Evolutionary conservation across 1,140 invertebrate genomes (phyloP).

Genomic region (Thaumatotibia leucotreta): DNA sequence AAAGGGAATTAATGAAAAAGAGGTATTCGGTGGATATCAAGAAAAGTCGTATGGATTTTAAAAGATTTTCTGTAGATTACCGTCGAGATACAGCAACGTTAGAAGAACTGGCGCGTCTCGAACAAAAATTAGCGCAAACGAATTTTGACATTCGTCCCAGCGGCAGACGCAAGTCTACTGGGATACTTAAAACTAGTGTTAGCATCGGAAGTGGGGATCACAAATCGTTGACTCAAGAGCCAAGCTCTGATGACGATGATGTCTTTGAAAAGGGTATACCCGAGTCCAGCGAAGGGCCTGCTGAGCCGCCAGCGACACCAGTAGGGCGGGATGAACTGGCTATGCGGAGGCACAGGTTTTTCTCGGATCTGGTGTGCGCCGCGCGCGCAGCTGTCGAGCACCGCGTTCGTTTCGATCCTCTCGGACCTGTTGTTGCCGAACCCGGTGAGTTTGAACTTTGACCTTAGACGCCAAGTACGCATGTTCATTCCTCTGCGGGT

Average conservation of each 20-base stretch:
- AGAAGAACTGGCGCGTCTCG: conserved; percentile 56
- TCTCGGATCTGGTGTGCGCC: conserved; percentile 84
- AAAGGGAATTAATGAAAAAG: conserved; percentile 53
- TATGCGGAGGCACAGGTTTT: conserved; percentile 84
- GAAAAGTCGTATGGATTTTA: conserved; percentile 55
- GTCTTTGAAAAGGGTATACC: conserved; percentile 51
- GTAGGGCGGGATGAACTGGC: conserved; percentile 86
- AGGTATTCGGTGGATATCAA: conserved; percentile 65
- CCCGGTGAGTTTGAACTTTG: conserved; percentile 52
- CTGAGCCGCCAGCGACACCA: conserved; percentile 84
- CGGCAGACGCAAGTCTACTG: conserved; percentile 65
- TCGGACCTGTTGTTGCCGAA: conserved; percentile 81
- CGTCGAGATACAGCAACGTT: conserved; percentile 55
- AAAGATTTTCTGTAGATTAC: conserved; percentile 62
- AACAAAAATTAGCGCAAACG: conserved; percentile 59
- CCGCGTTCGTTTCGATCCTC: conserved; percentile 84
- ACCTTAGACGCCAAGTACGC: not conserved
- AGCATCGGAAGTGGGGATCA: conserved; percentile 45
- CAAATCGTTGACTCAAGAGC: conserved; percentile 33
- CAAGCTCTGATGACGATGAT: conserved; percentile 67
- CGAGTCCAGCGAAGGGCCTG: conserved; percentile 61
- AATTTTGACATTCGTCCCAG: conserved; percentile 53
- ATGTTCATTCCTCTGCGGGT: no score
- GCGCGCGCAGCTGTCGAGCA: conserved; percentile 84
- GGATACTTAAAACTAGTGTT: conserved; percentile 69